These are phyloP conservation scores for Campoplex nolae DNA, from an alignment of 2,888 invertebrate species.

Conservation along the genomic window DNA sequence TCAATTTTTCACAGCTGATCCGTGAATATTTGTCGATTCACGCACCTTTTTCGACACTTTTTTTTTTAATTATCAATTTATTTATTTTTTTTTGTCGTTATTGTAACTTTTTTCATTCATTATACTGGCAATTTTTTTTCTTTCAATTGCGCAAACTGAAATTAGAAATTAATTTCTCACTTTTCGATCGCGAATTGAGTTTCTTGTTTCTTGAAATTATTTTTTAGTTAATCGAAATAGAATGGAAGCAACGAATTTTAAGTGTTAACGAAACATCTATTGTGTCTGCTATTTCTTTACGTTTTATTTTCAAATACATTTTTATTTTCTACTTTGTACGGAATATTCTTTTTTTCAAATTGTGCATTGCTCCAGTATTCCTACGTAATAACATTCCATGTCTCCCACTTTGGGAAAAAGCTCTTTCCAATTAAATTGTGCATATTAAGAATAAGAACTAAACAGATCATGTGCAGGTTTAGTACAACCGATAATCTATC, in stretches of 20 bases:
- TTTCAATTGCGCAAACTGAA: background rate
- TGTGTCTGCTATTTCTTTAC: background rate
- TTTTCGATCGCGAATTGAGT: no score
- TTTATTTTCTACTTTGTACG: background rate
- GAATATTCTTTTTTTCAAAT: background rate
- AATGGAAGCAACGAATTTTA: background rate
- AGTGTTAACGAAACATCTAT: background rate
- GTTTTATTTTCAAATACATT: background rate
- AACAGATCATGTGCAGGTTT: background rate
- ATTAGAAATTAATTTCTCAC: background rate
- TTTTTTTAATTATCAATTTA: background rate
- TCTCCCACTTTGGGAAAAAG: background rate
- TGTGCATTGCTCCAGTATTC: background rate
- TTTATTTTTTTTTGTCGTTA: background rate
- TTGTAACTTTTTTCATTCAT: background rate
- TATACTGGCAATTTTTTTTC: background rate
- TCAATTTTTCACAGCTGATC: constrained; percentile 50
- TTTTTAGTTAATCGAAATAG: background rate
- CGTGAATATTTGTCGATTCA: constrained; percentile 32
- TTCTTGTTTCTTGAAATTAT: background rate
- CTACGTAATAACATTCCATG: background rate
- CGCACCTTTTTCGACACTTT: background rate
- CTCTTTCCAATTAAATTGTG: background rate
- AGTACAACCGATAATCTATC: no score
- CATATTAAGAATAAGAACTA: background rate